These are phyloP conservation scores for Cactoblastis cactorum DNA, from an alignment of 2,888 invertebrate species.

Conservation along the genomic window DNA sequence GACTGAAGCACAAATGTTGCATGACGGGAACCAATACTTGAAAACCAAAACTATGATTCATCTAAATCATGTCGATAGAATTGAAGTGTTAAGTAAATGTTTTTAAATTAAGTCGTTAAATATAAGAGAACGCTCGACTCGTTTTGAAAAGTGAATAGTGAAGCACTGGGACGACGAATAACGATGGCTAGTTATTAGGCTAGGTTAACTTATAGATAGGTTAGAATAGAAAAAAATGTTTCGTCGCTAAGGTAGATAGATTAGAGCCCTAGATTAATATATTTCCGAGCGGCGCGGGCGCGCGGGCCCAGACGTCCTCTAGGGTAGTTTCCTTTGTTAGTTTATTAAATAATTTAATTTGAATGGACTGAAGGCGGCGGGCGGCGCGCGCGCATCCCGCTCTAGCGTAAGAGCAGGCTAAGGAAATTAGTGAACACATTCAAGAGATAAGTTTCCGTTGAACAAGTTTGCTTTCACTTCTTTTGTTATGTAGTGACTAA, in stretches of 20 bases:
- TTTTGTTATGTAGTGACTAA: slow-evolving; percentile 78
- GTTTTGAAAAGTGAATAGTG: slow-evolving; percentile 51
- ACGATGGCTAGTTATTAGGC: slow-evolving; percentile 61
- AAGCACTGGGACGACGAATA: slow-evolving; percentile 58
- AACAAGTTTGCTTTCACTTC: slow-evolving; percentile 76
- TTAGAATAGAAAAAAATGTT: slow-evolving; percentile 74
- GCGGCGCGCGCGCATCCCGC: slow-evolving; percentile 41
- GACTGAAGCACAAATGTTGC: slow-evolving; percentile 56
- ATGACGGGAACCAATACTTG: slow-evolving; percentile 60
- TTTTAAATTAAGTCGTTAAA: slow-evolving; percentile 69
- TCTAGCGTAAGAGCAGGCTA: slow-evolving; percentile 45
- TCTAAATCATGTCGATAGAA: slow-evolving; percentile 66
- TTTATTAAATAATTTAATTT: slow-evolving; percentile 79
- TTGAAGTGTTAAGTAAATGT: slow-evolving; percentile 73
- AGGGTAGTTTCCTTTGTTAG: slow-evolving; percentile 76
- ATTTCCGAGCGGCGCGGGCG: slow-evolving; percentile 45
- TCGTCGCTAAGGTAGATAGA: slow-evolving; percentile 74
- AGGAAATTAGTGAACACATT: slow-evolving; percentile 69
- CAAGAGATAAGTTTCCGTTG: slow-evolving; percentile 72
- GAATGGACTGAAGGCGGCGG: slow-evolving; percentile 70
- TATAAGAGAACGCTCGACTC: slow-evolving; percentile 65
- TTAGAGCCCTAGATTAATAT: slow-evolving; percentile 70
- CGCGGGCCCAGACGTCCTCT: slow-evolving; percentile 52
- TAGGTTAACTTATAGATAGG: slow-evolving; percentile 76
- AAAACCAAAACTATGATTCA: slow-evolving; percentile 66